Base-by-base conservation (phyloP, 1,140 invertebrate genomes). In the Coboldia fuscipes region DNA sequence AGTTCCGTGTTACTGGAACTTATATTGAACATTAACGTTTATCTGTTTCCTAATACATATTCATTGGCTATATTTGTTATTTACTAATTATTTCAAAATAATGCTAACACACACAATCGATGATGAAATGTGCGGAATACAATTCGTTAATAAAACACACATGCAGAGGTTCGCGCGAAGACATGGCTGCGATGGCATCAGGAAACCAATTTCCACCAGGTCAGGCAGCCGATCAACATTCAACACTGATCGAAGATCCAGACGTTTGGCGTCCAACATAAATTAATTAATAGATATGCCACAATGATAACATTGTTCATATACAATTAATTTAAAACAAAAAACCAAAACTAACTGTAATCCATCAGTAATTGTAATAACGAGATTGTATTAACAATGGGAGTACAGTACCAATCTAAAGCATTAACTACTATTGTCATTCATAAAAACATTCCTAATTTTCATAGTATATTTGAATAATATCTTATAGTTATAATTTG, bases 251-350 rank as follows among this genome's bases (percentile, higher is more conserved):
- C 77, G 78, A 83, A 63, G 78, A 83, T 60, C 79, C 79, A 30
- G 78, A 83, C 61, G 76, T 83, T 43, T 83, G 79, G 80, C 75
- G 78, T 57, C 78, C 77, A 48, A 82, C 78, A 68, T 82, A 83
- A 78, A 65, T 56, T 47, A 43, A 35, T 21, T 26, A 10, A 35
- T 26, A 8, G 14, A 16, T 17, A 34, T 26, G 6, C 12, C 4
- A 4, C 2, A 12, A 13, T 13, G 19, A 26, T 15, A 24, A 18
- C 23, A 26, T 17, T 22, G 15, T 18, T 10, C 29, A 19, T 19
- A 10, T 5, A 17, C n/a, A 33, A 14, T 12, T 24, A 4, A 34
- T 24, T 5, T 6, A 27, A 23, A 33, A 33, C 5, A 33, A 12
- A 23, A 18, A 22, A 33, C 12, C 6, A 8, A 18, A 7, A 33